Conservation (phyloP, 2,888 invertebrate species). For the Ormyrus thymus region DNA sequence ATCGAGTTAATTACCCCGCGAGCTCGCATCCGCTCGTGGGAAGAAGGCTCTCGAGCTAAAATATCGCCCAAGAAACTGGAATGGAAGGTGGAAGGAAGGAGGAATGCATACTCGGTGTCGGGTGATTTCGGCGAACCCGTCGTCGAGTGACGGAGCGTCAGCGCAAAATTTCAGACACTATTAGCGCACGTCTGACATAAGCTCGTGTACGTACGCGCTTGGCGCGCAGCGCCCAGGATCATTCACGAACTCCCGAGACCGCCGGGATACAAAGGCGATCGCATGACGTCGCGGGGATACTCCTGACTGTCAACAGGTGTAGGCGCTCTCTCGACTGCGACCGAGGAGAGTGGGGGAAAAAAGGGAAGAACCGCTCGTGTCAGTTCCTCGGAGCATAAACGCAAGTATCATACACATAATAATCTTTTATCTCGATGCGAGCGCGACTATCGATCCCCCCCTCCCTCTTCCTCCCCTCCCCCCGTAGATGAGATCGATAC, state of each 20-base stretch:
- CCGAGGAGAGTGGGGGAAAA: neutral
- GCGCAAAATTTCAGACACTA: slow-evolving; percentile 12
- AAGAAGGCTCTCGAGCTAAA: no score
- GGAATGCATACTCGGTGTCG: slow-evolving; percentile 12
- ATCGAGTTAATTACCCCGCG: no score
- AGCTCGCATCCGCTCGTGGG: no score
- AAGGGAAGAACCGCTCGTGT: slow-evolving; percentile 54
- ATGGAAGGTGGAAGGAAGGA: slow-evolving; percentile 10
- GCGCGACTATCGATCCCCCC: slow-evolving; percentile 46
- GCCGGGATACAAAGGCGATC: slow-evolving; percentile 23
- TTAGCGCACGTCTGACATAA: neutral
- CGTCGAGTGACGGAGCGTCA: slow-evolving; percentile 31
- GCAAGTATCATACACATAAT: slow-evolving; percentile 53
- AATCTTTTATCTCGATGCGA: slow-evolving; percentile 52
- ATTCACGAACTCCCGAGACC: neutral
- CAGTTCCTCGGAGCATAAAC: slow-evolving; percentile 58
- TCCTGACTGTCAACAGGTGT: slow-evolving; percentile 63
- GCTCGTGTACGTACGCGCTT: neutral
- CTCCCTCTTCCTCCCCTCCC: no score
- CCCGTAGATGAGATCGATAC: slow-evolving; percentile 49
- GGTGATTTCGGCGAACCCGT: slow-evolving; percentile 51
- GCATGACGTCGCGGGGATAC: slow-evolving; percentile 54
- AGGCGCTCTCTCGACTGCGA: slow-evolving; percentile 42
- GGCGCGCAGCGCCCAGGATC: no score
- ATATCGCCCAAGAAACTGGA: slow-evolving; percentile 13